phyloP scores from a whole-genome alignment of 2,797 vertebrate species.

The Diplodus puntazzo region DNA sequence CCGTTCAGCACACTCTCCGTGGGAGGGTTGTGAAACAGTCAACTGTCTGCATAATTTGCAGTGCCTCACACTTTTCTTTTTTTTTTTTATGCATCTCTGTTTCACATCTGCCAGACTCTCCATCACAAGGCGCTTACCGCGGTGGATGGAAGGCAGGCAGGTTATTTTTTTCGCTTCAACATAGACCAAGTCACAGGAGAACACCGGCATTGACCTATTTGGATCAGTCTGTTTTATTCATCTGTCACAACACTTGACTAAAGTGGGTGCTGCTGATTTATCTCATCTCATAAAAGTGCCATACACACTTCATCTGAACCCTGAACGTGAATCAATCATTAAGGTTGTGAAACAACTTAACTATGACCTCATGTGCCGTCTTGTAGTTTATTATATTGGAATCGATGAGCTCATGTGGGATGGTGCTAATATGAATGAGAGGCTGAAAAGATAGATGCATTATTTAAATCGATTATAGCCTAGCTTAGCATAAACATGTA shows the following conservation, averaged over 20 bases:
- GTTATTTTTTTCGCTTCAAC: constrained; percentile 7
- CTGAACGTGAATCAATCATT: constrained; percentile 14
- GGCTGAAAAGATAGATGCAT: background rate
- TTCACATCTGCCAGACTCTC: constrained; percentile 54
- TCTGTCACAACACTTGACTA: constrained; percentile 6
- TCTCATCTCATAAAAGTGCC: constrained; percentile 14
- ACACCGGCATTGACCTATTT: constrained; percentile 50
- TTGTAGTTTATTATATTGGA: background rate
- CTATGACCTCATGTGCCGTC: background rate
- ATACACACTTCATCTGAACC: background rate
- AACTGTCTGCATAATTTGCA: constrained; percentile 70
- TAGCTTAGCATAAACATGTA: constrained; percentile 4
- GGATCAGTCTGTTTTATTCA: constrained; percentile 41
- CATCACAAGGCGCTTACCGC: constrained; percentile 35
- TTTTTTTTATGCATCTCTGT: constrained; percentile 30
- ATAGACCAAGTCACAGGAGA: constrained; percentile 40
- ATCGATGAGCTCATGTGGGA: background rate
- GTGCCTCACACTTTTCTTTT: constrained; percentile 42
- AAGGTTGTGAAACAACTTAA: background rate
- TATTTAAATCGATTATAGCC: background rate
- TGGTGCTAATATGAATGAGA: background rate
- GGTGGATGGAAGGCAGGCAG: constrained; percentile 34
- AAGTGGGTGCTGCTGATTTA: constrained; percentile 18
- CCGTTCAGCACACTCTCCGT: constrained; percentile 72
- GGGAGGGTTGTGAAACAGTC: constrained; percentile 79